A percentile compares a stretch with the other conserved stretches of the same genome.
Conservation (phyloP, 2,888 invertebrate genomes). For the Aspidiotus destructor region DNA sequence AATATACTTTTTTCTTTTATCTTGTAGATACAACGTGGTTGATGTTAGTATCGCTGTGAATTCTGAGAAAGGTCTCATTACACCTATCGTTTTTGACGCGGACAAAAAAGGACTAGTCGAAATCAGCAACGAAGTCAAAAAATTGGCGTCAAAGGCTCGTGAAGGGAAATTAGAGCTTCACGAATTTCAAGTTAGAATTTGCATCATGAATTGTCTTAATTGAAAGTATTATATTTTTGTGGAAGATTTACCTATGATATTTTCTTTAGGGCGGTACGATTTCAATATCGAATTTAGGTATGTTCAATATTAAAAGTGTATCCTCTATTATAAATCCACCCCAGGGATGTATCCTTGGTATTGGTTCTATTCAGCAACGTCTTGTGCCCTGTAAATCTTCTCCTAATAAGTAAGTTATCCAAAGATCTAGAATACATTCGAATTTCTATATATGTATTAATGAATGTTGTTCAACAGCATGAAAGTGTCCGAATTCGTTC, state of each 20-base stretch:
- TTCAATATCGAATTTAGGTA: conserved; percentile 88
- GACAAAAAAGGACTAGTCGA: conserved; percentile 79
- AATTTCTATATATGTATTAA: neutral
- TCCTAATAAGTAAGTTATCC: conserved; percentile 61
- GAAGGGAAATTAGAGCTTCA: conserved; percentile 82
- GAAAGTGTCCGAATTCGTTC: conserved; percentile 53
- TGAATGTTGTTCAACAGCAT: conserved; percentile 20
- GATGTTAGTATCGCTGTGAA: conserved; percentile 96
- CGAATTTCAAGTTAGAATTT: conserved; percentile 62
- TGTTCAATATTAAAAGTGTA: conserved; percentile 84
- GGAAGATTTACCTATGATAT: neutral
- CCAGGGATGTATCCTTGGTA: conserved; percentile 85
- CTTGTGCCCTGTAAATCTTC: conserved; percentile 62
- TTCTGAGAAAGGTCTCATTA: conserved; percentile 88
- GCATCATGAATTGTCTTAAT: neutral
- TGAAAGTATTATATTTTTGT: neutral
- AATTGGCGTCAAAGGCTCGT: conserved; percentile 73
- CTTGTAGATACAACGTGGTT: conserved; percentile 69
- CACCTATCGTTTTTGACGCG: conserved; percentile 88
- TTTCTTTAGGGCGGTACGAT: conserved; percentile 71
- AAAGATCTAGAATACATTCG: neutral
- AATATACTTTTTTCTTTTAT: conserved; percentile 7
- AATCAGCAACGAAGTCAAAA: conserved; percentile 69
- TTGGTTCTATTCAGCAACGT: conserved; percentile 68
- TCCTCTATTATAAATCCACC: conserved; percentile 94